Evolutionary conservation across 2,888 invertebrate genomes (phyloP), one percentile per base, ranked within the genome.

Genomic region (Agrotis segetum): DNA sequence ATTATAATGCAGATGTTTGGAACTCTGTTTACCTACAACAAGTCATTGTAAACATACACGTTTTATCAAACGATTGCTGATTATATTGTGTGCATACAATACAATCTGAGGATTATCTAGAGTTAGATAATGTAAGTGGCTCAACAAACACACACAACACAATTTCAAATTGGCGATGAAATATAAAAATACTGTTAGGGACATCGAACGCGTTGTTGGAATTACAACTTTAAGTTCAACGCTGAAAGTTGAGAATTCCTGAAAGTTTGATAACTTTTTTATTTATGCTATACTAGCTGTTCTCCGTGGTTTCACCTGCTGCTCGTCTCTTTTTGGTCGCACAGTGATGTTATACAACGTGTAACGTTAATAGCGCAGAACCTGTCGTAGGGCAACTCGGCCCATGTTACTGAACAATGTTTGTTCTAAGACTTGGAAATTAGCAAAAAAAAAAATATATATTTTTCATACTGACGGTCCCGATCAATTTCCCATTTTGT

Each of bases 31-130:
- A 58, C 34, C 40, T 40, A 40, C 40, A 40, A 47, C 13, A 21
- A 1, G n/a, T 47, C 50, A 58, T 19, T 73, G 24, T 52, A 66
- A 73, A 50, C 44, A 56, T 46, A 56, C 49, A 68, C 6, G 14
- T 63, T n/a, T 56, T 56, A 63, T 72, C 53, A 24, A 19, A 24
- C 17, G 46, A 74, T 29, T 64, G 21, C 55, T n/a, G n/a, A 71
- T 53, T 62, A 24, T 40, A 24, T 47, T 34, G 16, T 16, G 34
- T 56, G 34, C 55, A n/a, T 56, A 29, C 55, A 55, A 56, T 34
- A 29, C 55, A 55, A 56, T 34, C 56, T n/a, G 56, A 56, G 5
- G 49, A 74, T 73, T 56, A 56, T 73, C 19, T 49, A 34, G 56
- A 29, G 7, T 50, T 3, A 50, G 21, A 65, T 65, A 65, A 50